Evolutionary conservation across 2,888 invertebrate species (phyloP).

Genomic region (Apamea sordens): DNA sequence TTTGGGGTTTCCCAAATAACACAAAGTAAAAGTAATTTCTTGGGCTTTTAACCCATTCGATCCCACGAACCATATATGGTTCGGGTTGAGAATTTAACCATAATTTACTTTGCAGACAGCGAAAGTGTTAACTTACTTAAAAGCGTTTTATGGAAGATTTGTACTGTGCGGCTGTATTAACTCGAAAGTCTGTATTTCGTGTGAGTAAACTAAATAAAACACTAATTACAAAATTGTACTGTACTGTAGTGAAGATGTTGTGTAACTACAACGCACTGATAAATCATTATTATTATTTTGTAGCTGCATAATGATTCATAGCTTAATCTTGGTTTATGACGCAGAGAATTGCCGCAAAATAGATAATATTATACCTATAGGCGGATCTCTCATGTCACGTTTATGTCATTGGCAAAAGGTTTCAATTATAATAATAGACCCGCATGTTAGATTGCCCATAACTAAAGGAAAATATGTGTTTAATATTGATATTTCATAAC

Average conservation of each 20-base stretch:
- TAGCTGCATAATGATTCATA: neutral
- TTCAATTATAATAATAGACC: slow-evolving; percentile 1
- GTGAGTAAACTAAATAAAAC: neutral
- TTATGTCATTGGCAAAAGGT: neutral
- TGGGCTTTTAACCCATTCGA: too few species aligned
- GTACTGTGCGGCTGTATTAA: neutral
- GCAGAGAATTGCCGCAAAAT: neutral
- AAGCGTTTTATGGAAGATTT: neutral
- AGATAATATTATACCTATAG: neutral
- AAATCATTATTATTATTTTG: neutral
- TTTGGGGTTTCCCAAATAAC: too few species aligned
- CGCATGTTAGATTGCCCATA: too few species aligned
- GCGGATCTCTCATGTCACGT: neutral
- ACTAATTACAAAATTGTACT: neutral
- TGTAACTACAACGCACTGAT: neutral
- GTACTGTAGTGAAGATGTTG: neutral
- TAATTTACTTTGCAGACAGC: too few species aligned
- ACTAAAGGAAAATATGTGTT: too few species aligned
- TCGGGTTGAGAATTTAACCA: too few species aligned
- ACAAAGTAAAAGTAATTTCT: too few species aligned
- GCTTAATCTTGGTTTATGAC: neutral
- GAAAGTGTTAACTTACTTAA: neutral
- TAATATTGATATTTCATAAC: too few species aligned
- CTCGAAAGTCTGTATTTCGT: neutral
- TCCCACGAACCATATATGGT: too few species aligned